Percentiles rank a stretch among this genome's conserved stretches.
phyloP scores from a whole-genome alignment of 2,888 invertebrate genomes.

The Habrosyne pyritoides region DNA sequence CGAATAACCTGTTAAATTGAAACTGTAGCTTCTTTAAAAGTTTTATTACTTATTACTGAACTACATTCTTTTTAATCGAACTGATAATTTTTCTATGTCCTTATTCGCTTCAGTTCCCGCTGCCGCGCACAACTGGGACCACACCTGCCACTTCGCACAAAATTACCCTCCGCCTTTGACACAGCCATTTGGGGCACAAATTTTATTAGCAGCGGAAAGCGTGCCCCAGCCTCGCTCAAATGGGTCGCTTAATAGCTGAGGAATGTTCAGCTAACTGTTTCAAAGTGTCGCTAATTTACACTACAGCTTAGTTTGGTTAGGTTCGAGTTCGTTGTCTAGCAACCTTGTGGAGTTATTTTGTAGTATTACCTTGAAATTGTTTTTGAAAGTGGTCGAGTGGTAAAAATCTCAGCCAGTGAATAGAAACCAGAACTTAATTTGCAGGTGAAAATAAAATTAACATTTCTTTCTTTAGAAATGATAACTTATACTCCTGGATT shows the following conservation, averaged over 20 bases:
- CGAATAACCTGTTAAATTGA: too few species aligned
- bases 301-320: background rate
- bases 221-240: constrained; percentile 8
- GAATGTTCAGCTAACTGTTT: constrained; percentile 23
- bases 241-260: background rate
- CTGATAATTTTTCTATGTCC: too few species aligned
- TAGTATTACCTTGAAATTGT: too few species aligned
- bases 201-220: constrained; percentile 52
- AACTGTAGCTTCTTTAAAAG: too few species aligned
- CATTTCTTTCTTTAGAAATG: too few species aligned
- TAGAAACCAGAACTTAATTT: too few species aligned
- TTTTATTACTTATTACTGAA: too few species aligned
- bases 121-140: background rate
- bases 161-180: constrained; percentile 49
- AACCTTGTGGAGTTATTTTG: background rate
- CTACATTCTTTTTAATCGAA: too few species aligned
- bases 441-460: too few species aligned
- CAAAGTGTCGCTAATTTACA: constrained; percentile 34
- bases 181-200: constrained; percentile 53
- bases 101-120: constrained; percentile 3
- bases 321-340: background rate
- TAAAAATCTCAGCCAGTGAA: too few species aligned
- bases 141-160: constrained; percentile 13
- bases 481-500: too few species aligned
- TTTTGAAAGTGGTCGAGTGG: too few species aligned